These are phyloP conservation scores for Anoplopoma fimbria DNA, from an alignment of 2,113 vertebrate genomes.

Conservation along the genomic window DNA sequence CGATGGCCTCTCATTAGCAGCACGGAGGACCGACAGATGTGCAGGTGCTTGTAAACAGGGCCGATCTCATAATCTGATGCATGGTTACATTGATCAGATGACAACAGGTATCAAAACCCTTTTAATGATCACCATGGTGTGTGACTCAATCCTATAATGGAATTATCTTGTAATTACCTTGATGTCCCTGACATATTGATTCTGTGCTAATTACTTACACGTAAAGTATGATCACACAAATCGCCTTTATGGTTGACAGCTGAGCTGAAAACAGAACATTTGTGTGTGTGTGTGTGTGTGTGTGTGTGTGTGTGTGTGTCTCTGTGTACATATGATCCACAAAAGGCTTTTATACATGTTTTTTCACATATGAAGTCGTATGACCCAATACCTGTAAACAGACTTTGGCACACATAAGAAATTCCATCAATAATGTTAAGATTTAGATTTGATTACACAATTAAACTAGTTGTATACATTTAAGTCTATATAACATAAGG, in stretches of 20 bases:
- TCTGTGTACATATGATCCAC: neutral
- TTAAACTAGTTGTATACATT: neutral
- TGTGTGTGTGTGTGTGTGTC: neutral
- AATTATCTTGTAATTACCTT: neutral
- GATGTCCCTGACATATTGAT: neutral
- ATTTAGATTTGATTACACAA: neutral
- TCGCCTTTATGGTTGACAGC: neutral
- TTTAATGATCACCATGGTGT: neutral
- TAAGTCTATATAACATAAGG: neutral
- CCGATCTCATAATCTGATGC: neutral
- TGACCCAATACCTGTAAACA: neutral
- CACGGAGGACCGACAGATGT: constrained; percentile 21
- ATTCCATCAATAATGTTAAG: neutral
- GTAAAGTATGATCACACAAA: neutral
- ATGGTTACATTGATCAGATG: constrained; percentile 7
- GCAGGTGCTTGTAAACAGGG: neutral
- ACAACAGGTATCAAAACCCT: neutral
- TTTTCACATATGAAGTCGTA: neutral
- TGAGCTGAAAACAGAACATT: neutral
- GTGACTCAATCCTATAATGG: constrained; percentile 21
- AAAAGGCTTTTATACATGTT: neutral
- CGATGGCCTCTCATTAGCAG: constrained; percentile 18
- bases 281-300: neutral
- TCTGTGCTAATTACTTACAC: constrained; percentile 13
- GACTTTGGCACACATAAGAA: neutral